phyloP scores from a whole-genome alignment of 2,113 vertebrate genomes.

The Daubentonia madagascariensis region DNA sequence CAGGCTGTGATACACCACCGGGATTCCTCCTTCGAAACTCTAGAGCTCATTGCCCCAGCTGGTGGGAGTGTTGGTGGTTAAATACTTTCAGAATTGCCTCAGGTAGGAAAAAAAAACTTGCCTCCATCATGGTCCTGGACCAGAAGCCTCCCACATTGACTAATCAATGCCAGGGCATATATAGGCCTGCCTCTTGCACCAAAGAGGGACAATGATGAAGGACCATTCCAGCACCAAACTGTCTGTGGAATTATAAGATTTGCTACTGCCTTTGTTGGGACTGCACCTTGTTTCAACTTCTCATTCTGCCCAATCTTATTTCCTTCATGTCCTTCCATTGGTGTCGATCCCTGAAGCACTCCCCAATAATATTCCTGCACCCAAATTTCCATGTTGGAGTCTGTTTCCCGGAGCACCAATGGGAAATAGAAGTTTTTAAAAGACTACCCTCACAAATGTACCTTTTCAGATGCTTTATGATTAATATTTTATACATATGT shows the following conservation, averaged over 20 bases:
- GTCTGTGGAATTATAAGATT: background rate
- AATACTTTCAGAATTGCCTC: background rate
- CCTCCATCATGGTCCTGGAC: fast-evolving
- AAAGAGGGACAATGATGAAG: background rate
- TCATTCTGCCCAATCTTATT: background rate
- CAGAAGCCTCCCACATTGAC: background rate
- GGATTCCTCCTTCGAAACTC: background rate
- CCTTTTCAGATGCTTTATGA: background rate
- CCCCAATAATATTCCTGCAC: background rate
- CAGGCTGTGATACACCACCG: fast-evolving
- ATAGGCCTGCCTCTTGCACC: background rate
- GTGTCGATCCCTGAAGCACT: background rate
- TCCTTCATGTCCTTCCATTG: background rate
- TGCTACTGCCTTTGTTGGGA: background rate
- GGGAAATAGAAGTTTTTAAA: background rate
- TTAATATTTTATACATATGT: background rate
- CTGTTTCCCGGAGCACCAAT: background rate
- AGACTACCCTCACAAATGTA: background rate
- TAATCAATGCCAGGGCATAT: background rate
- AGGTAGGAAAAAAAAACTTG: background rate
- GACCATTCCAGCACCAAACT: background rate
- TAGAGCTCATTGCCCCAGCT: background rate
- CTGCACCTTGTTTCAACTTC: background rate
- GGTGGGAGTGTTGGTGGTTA: too few relatives aligned
- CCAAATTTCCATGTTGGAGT: background rate